Evolutionary conservation across 2,797 vertebrate species (phyloP).

Genomic region (Scolopax rusticola): DNA sequence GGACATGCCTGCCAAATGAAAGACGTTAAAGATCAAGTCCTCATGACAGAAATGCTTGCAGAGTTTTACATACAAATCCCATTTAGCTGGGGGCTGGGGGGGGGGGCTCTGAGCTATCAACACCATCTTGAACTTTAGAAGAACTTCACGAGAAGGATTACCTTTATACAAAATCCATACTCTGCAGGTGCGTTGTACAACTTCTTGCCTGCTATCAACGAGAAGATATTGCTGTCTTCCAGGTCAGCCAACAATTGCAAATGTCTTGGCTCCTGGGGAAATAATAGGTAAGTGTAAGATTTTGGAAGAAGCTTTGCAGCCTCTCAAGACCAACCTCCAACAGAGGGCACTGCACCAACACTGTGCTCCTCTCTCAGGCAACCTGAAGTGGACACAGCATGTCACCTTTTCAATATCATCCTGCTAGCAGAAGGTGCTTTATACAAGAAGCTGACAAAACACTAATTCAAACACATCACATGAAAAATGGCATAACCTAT

Average conservation of each 20-base stretch:
- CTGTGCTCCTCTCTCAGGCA: neutral
- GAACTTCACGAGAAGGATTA: slow-evolving; percentile 57
- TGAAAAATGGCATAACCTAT: neutral
- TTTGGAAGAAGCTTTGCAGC: neutral
- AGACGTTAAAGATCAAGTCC: slow-evolving; percentile 49
- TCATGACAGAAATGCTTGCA: slow-evolving; percentile 10
- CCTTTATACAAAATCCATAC: slow-evolving; percentile 97
- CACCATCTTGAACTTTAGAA: neutral
- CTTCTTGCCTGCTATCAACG: slow-evolving; percentile 88
- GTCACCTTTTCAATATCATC: neutral
- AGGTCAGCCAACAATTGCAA: slow-evolving; percentile 93
- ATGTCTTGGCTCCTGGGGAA: slow-evolving; percentile 92
- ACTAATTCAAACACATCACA: neutral
- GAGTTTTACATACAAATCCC: neutral
- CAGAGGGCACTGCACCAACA: slow-evolving; percentile 13
- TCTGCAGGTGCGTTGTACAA: slow-evolving; percentile 92
- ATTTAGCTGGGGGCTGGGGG: neutral
- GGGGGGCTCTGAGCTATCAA: neutral
- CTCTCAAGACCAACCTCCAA: neutral
- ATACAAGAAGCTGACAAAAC: neutral
- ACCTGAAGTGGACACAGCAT: neutral
- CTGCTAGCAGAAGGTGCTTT: neutral
- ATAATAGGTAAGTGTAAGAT: neutral
- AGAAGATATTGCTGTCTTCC: slow-evolving; percentile 93
- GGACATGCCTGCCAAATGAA: slow-evolving; percentile 52